Conservation (phyloP, 1,140 invertebrate genomes). For the Saxidomus purpurata region DNA sequence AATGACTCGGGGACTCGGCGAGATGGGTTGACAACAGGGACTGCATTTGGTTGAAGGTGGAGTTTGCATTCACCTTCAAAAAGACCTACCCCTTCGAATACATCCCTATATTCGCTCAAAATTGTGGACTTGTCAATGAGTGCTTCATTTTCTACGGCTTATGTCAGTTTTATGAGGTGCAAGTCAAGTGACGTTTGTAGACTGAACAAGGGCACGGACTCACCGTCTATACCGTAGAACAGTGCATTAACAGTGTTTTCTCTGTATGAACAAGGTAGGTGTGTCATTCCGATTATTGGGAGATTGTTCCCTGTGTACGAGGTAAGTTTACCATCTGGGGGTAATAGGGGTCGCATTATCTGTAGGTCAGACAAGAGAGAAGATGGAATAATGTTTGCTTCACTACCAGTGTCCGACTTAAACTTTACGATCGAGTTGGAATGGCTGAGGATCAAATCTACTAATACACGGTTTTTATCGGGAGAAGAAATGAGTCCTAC, state of each 20-base stretch:
- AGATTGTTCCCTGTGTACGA: constrained; percentile 18
- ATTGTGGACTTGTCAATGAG: not conserved
- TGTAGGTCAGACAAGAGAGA: not conserved
- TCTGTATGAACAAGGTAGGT: constrained; percentile 7
- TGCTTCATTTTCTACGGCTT: constrained; percentile 26
- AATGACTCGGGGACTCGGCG: not conserved
- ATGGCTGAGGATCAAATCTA: not conserved
- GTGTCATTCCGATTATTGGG: not conserved
- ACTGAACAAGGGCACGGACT: constrained; percentile 6
- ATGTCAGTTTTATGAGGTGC: not conserved
- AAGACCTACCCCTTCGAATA: not conserved
- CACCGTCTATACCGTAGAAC: not conserved
- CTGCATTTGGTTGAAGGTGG: not conserved
- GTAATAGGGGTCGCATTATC: not conserved
- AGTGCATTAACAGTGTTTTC: not conserved
- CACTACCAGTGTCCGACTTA: constrained; percentile 60
- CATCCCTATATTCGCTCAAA: not conserved
- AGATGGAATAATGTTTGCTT: constrained; percentile 43
- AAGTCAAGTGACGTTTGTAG: constrained; percentile 6
- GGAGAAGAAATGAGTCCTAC: not conserved
- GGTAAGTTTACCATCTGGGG: not conserved
- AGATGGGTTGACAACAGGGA: not conserved
- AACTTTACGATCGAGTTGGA: not conserved
- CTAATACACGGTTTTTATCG: not conserved
- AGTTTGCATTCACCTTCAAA: not conserved